Conservation (phyloP, 2,113 vertebrate genomes). For the Pantherophis guttatus region DNA sequence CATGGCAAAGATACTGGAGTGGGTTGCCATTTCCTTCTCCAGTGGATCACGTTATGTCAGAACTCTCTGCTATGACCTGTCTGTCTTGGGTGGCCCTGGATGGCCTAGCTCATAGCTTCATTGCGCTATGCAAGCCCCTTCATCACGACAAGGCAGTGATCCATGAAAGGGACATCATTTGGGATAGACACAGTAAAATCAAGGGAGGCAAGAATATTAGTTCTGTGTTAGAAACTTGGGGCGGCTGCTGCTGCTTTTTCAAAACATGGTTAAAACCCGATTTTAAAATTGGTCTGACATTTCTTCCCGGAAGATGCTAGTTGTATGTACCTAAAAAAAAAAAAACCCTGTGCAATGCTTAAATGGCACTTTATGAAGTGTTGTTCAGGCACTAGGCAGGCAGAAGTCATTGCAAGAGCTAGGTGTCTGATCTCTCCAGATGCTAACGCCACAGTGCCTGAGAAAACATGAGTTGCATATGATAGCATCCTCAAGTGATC, state of each 20-base stretch:
- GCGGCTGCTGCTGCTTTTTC: background rate
- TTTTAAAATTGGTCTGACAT: background rate
- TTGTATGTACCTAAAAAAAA: background rate
- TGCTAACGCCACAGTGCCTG: background rate
- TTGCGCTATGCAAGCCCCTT: too few species aligned
- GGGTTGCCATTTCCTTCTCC: too few species aligned
- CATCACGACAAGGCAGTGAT: too few species aligned
- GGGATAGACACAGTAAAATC: background rate
- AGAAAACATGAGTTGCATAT: background rate
- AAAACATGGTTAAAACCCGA: background rate
- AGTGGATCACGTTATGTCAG: too few species aligned
- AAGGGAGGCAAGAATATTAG: background rate
- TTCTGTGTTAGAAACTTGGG: background rate
- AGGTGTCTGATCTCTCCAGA: background rate
- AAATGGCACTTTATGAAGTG: background rate
- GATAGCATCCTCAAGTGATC: background rate
- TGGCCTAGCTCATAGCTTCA: too few species aligned
- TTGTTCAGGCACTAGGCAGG: background rate
- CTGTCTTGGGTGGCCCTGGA: too few species aligned
- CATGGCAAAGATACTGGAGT: too few species aligned
- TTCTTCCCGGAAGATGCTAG: background rate
- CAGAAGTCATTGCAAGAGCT: background rate
- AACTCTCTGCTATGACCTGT: too few species aligned
- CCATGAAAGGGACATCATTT: background rate
- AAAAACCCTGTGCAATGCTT: background rate